Evolutionary conservation across 2,113 vertebrate species (phyloP), one percentile per base, ranked within the genome.

Genomic region (Eurystomus gularis): DNA sequence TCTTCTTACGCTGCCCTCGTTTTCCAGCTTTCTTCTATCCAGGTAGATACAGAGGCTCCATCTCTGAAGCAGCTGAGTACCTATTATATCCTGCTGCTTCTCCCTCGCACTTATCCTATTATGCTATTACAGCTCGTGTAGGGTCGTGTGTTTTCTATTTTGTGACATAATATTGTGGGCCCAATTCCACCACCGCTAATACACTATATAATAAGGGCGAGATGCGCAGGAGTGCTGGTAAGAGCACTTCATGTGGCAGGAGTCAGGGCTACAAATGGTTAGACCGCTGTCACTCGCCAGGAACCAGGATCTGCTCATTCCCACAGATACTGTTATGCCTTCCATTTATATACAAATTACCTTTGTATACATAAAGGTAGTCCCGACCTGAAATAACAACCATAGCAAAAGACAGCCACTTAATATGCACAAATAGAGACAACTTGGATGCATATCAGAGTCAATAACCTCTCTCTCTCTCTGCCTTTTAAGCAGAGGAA

Each of bases 41-140:
- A 91, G 94, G 91, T 92, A 87, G 91, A 93, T 58, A 69, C 1
- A 82, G 81, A 93, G 86, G 90, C 85, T 75, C 76, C 78, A 92
- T 93, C 87, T 92, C 92, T 3, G 84, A 90, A 91, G 92, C 89
- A 96, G 91, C 87, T 70, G 95, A 96, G 96, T 87, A 84, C 94
- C 96, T 51, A 96, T 97, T 96, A 94, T 13, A 62, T 33, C 95
- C 94, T 33, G 90, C 95, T 93, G 93, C 26, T 91, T 77, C 81
- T 90, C 70, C 91, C 96, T 87, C 11, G 7, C 94, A 94, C 77
- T 98, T 96, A 97, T 81, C 96, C 91, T 61, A 96, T 97, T 97
- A 97, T 86, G 84, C 94, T 81, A 96, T 97, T 97, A 97, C 79
- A 92, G 93, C 90, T 86, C 86, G 81, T 81, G 46, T 2, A 76